Evolutionary conservation across 2,113 vertebrate genomes (phyloP), one percentile per base, ranked within the genome.

Genomic region (Erythrolamprus reginae): DNA sequence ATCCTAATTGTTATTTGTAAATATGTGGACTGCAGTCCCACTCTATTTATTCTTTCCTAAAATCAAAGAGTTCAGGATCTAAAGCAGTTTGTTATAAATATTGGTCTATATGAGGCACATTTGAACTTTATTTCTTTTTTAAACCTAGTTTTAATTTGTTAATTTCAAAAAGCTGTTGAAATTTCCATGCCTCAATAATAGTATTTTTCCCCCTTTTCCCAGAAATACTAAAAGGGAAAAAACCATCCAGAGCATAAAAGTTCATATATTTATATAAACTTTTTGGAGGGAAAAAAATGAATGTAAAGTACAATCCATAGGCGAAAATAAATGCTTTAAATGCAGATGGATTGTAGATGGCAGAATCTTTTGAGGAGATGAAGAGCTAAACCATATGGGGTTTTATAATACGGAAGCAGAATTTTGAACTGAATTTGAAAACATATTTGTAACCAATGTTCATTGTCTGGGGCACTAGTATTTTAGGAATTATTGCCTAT

Each of bases 21-120:
- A 90, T 55, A 42, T 28, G 33, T 15, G 86, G 84, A 19, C 84
- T 82, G 53, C 83, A 38, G 56, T 17, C 45, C 45, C 91, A 83
- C 4, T 23, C 56, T 89, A 88, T 92, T 92, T 89, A 87, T 88
- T 93, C 86, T 84, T 92, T 92, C 70, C 88, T 93, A 83, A 48
- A 38, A 93, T 82, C 86, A 65, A 33, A 86, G 61, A 48, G 38
- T 86, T 70, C 26, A 26, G 52, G 42, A 50, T 6, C 87, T 82
- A 19, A 56, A 77, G 89, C 8, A 51, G 23, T 9, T 21, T 70
- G 42, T 45, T 88, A 90, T 24, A 52, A 90, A 90, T 38, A 51
- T 89, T 90, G 5, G n/a, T n/a, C 21, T 90, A 65, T 91, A 90
- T 90, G 90, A n/a, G 53, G 38, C 88, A 84, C 85, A 87, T 84